Percentiles rank a stretch among this genome's conserved stretches.
phyloP scores from a whole-genome alignment of 2,113 vertebrate genomes.

The Rhodinocichla rosea region DNA sequence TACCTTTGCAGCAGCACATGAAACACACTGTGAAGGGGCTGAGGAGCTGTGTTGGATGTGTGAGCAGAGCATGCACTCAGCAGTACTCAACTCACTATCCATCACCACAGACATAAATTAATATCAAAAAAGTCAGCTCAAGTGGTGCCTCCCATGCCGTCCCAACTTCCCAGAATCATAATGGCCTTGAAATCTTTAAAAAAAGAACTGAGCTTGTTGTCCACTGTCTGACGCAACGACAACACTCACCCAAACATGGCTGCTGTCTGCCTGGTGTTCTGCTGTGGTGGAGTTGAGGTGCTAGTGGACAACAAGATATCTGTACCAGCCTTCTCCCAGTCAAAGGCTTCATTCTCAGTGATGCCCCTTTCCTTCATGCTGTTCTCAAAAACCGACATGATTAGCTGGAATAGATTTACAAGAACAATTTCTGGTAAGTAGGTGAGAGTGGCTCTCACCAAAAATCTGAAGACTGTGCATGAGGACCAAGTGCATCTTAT shows the following conservation, averaged over 20 bases:
- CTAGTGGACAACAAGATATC: slow-evolving; percentile 88
- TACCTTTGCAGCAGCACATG: background rate
- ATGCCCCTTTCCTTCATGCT: slow-evolving; percentile 97
- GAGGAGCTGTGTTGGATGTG: background rate
- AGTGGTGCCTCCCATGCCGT: background rate
- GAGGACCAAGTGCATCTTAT: background rate
- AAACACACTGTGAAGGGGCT: background rate
- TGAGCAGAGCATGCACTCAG: background rate
- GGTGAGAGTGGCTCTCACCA: background rate
- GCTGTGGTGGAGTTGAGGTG: slow-evolving; percentile 90
- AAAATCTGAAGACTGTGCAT: background rate
- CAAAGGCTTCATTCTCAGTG: slow-evolving; percentile 95
- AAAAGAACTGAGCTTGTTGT: background rate
- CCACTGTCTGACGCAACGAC: too few species aligned
- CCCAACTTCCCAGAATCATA: background rate
- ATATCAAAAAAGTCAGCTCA: background rate
- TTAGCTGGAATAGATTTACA: slow-evolving; percentile 77
- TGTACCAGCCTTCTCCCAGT: slow-evolving; percentile 94
- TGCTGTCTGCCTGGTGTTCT: slow-evolving; percentile 92
- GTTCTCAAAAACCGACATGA: slow-evolving; percentile 98
- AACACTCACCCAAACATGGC: slow-evolving; percentile 95
- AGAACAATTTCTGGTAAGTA: background rate
- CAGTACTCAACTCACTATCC: background rate
- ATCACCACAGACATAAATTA: background rate
- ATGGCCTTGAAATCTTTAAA: background rate